These are phyloP conservation scores for Trichopoda pennipes DNA, from an alignment of 2,888 invertebrate genomes.

Conservation along the genomic window DNA sequence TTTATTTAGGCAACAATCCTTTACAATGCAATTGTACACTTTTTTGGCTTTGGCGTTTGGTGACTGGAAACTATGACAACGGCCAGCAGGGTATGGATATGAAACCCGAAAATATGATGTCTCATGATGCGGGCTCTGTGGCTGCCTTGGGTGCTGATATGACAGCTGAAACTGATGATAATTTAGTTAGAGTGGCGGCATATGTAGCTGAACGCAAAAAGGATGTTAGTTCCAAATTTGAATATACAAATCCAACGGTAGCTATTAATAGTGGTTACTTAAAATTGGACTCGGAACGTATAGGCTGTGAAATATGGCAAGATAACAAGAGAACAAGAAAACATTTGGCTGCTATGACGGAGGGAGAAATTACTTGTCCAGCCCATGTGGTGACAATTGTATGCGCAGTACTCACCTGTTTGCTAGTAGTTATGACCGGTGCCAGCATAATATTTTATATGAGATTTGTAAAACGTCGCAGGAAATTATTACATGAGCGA, in stretches of 20 bases:
- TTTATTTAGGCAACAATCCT: slow-evolving; percentile 91
- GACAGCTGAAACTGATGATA: slow-evolving; percentile 67
- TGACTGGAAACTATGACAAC: slow-evolving; percentile 79
- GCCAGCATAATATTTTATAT: slow-evolving; percentile 80
- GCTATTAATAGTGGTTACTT: slow-evolving; percentile 72
- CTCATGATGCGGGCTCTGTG: slow-evolving; percentile 72
- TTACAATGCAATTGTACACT: slow-evolving; percentile 93
- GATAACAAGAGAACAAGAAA: slow-evolving; percentile 76
- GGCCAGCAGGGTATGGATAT: slow-evolving; percentile 51
- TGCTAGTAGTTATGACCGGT: slow-evolving; percentile 79
- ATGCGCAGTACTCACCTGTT: slow-evolving; percentile 79
- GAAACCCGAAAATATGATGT: slow-evolving; percentile 61
- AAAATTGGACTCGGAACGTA: slow-evolving; percentile 79
- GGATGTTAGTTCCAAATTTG: slow-evolving; percentile 70
- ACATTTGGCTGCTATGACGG: slow-evolving; percentile 78
- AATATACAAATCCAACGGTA: slow-evolving; percentile 70
- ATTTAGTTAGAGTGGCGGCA: slow-evolving; percentile 73
- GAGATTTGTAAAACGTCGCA: slow-evolving; percentile 78
- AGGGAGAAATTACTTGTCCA: slow-evolving; percentile 80
- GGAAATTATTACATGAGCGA: slow-evolving; percentile 79
- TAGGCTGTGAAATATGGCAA: slow-evolving; percentile 80
- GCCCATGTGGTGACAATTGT: slow-evolving; percentile 81
- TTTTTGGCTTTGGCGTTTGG: slow-evolving; percentile 91
- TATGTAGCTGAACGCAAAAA: slow-evolving; percentile 75
- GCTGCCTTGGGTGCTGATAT: slow-evolving; percentile 74